Conservation (phyloP, 2,113 vertebrate genomes). For the Lophochroa leadbeateri region DNA sequence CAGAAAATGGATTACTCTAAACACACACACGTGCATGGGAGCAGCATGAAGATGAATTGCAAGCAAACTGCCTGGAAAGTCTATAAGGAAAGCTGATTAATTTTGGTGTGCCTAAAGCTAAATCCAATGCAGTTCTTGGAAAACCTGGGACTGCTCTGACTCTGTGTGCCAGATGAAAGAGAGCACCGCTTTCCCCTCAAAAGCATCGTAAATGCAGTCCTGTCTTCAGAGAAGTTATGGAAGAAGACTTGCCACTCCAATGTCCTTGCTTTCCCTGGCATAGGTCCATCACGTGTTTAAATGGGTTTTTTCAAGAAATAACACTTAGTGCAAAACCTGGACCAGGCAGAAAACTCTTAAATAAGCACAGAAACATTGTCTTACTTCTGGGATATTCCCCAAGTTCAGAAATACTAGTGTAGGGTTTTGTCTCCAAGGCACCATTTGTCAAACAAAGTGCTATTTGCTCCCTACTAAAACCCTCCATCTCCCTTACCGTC, state of each 20-base stretch:
- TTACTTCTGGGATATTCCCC: neutral
- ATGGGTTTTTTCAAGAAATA: neutral
- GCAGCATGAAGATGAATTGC: neutral
- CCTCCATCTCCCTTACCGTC: neutral
- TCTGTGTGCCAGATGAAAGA: neutral
- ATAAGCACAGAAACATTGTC: neutral
- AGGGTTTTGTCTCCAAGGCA: neutral
- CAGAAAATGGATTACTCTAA: neutral
- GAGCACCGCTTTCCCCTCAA: neutral
- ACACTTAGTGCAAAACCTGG: neutral
- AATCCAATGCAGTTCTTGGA: neutral
- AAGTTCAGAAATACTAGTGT: neutral
- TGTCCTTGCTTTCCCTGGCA: neutral
- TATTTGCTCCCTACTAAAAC: neutral
- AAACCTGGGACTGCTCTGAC: neutral
- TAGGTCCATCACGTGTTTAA: neutral
- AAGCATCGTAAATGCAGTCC: accelerated
- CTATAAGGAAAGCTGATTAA: accelerated
- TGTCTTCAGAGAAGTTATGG: neutral
- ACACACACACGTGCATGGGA: accelerated
- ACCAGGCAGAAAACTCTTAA: neutral
- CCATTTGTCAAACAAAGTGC: neutral
- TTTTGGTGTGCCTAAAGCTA: neutral
- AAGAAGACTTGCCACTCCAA: neutral
- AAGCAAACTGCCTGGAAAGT: neutral